Evolutionary conservation across 2,888 invertebrate species (phyloP).

Genomic region (Conchocele bisecta): DNA sequence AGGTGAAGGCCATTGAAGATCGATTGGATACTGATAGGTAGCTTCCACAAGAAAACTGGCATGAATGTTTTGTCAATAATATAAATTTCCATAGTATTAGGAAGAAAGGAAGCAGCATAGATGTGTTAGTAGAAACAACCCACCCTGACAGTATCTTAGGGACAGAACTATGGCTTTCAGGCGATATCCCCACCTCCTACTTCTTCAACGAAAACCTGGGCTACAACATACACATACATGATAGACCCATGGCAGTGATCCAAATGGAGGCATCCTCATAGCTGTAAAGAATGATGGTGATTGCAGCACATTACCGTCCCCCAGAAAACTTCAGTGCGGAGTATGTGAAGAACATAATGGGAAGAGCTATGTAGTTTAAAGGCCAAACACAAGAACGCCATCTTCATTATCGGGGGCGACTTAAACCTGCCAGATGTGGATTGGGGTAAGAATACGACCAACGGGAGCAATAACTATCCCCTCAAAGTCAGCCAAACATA

Average conservation of each 20-base stretch:
- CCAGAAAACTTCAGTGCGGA: not conserved
- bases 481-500: slow-evolving; percentile 5
- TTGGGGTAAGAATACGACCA: not conserved
- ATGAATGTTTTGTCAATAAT: no score
- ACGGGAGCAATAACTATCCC: slow-evolving; percentile 3
- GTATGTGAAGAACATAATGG: not conserved
- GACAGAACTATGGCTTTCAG: not conserved
- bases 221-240: not conserved
- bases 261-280: not conserved
- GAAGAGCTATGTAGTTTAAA: not conserved
- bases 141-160: not conserved
- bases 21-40: no score
- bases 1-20: no score
- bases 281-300: not conserved
- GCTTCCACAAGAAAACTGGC: no score
- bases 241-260: not conserved
- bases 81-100: not conserved
- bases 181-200: not conserved
- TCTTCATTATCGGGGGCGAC: not conserved
- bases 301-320: not conserved
- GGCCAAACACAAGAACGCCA: slow-evolving; percentile 3
- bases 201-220: not conserved
- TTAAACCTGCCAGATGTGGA: slow-evolving; percentile 2
- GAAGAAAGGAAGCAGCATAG: not conserved
- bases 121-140: not conserved